Base-by-base conservation (phyloP, 2,113 vertebrate genomes). In the Lota lota region DNA sequence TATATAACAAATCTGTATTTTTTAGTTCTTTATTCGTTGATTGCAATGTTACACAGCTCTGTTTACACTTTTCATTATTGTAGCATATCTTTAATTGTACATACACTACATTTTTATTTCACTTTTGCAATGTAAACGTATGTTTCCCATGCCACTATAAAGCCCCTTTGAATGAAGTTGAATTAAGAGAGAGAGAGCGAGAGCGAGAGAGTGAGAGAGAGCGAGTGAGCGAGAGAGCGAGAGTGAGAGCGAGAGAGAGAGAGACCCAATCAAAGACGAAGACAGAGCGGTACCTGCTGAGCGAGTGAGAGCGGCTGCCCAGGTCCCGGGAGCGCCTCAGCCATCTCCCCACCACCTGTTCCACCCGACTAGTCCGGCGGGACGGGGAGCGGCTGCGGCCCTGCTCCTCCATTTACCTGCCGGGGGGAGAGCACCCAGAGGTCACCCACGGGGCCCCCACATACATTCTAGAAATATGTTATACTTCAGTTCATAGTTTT, bases 321-420 rank as follows among this genome's bases (percentile, higher is more conserved):
- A 92, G 84, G 81, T 97, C 95, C 72, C 94, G 83, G 64, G 95
- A 94, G 5, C 95, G 94, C 47, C 95, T 92, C 72, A 99, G 93
- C 97, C 96, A 99, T 92, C 94, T 92, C 16, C 94, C 94, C 78
- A 99, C 96, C 91, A 99, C 94, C 87, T 97, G 96, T 70, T 99
- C 97, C 88, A 99, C 94, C 79, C 94, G 90, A 84, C 92, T 94
- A 74, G 95, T 90, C 92, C 92, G 95, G 69, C 94, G 94, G 68
- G 93, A 91, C 53, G 94, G 95, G 66, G 93, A 92, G 82, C 95
- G 89, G 83, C 91, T 93, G 87, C 92, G 79, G 80, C 96, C 95
- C 88, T 93, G 90, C 85, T 92, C 92, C 91, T 98, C 96, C 97
- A 99, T 99, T 93, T 96, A 95, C 85, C 96, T 98, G 67, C 54